Evolutionary conservation across 2,797 vertebrate genomes (phyloP).

Genomic region (Mormyrus hasselquistii): DNA sequence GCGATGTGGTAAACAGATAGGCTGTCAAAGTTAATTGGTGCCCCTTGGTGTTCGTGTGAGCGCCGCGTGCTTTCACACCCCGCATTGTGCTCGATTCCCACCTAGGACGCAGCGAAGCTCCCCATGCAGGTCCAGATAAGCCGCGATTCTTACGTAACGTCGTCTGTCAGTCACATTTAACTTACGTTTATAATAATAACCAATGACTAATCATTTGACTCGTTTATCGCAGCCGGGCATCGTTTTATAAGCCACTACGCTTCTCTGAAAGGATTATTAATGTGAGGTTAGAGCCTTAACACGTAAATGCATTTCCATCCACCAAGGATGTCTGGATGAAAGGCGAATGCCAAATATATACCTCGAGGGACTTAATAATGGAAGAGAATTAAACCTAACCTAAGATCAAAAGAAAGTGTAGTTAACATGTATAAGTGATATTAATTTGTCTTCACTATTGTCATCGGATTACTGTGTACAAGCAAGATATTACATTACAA

Average conservation of each 20-base stretch:
- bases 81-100: not conserved
- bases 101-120: not conserved
- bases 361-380: not conserved
- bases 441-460: conserved; percentile 3
- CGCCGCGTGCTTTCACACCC: not conserved
- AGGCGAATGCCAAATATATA: not conserved
- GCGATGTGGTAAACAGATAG: not conserved
- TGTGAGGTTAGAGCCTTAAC: not conserved
- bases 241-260: not conserved
- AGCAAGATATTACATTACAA: conserved; percentile 10
- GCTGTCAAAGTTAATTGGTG: conserved; percentile 10
- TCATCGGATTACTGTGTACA: not conserved
- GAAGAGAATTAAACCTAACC: not conserved
- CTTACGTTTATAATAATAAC: not conserved
- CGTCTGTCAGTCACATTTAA: not conserved
- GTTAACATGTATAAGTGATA: conserved; percentile 2
- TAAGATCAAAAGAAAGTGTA: not conserved
- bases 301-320: not conserved
- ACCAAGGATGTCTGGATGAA: not conserved
- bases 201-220: not conserved
- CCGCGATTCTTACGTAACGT: not conserved
- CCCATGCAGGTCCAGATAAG: not conserved
- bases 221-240: not conserved
- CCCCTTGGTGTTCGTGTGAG: not conserved
- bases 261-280: not conserved